These are phyloP conservation scores for Caenorhabditis sp. DNA, from an alignment of 2,888 invertebrate genomes.

Conservation along the genomic window DNA sequence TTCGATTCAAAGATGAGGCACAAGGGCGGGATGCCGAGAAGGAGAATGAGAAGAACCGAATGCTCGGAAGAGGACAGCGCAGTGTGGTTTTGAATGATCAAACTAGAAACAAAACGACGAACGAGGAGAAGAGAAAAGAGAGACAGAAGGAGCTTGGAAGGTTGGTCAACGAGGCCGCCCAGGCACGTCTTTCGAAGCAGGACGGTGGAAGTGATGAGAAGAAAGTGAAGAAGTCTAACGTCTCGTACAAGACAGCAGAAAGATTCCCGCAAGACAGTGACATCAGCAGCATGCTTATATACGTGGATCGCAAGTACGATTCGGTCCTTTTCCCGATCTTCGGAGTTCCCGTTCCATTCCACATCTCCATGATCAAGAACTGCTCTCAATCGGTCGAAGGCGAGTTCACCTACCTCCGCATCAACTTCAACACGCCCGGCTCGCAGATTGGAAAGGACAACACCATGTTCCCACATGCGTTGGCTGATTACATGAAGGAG, in stretches of 20 bases:
- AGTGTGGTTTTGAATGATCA: conserved; percentile 77
- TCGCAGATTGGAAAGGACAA: conserved; percentile 91
- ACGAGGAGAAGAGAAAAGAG: conserved; percentile 96
- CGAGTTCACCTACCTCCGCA: conserved; percentile 95
- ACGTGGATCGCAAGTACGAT: conserved; percentile 97
- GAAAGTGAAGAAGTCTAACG: conserved; percentile 86
- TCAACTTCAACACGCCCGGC: conserved; percentile 99
- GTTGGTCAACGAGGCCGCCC: conserved; percentile 92
- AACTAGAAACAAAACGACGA: conserved; percentile 86
- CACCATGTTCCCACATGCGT: conserved; percentile 91
- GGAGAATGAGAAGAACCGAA: conserved; percentile 84
- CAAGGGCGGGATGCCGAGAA: conserved; percentile 80
- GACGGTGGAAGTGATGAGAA: conserved; percentile 69
- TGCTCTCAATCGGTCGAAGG: conserved; percentile 98
- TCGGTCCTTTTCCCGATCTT: conserved; percentile 95
- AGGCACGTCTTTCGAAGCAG: conserved; percentile 91
- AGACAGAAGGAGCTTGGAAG: conserved; percentile 95
- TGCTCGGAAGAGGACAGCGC: conserved; percentile 76
- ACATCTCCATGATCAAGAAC: conserved; percentile 97
- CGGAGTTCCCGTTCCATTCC: conserved; percentile 95
- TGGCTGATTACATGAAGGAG: conserved; percentile 98
- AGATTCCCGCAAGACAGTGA: conserved; percentile 96
- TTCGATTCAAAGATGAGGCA: conserved; percentile 65
- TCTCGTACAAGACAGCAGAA: conserved; percentile 92
- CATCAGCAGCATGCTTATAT: conserved; percentile 92